Percentiles rank a stretch among this genome's conserved stretches.
Evolutionary conservation across 2,113 vertebrate genomes (phyloP).

Genomic region (Terrapene triunguis): DNA sequence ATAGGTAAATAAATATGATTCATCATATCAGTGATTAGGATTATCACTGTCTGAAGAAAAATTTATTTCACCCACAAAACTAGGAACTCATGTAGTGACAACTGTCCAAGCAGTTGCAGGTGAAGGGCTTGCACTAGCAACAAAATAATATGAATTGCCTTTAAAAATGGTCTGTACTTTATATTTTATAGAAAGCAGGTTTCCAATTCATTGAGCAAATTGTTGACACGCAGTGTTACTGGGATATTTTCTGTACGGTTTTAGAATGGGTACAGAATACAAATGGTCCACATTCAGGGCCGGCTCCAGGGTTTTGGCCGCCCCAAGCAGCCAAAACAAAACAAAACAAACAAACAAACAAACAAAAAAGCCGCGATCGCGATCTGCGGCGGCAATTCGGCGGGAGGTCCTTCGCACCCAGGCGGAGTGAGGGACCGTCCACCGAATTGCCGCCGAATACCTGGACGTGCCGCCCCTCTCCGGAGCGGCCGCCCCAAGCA

Average conservation of each 20-base stretch:
- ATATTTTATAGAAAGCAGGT: neutral
- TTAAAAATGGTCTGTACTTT: neutral
- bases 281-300: neutral
- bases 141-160: neutral
- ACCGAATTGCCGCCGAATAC: no score
- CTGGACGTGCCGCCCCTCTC: no score
- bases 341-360: no score
- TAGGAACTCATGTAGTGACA: neutral
- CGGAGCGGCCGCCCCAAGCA: no score
- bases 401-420: no score
- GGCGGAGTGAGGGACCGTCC: no score
- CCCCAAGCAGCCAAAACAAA: no score
- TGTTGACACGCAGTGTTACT: neutral
- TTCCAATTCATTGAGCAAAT: constrained; percentile 12
- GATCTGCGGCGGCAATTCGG: no score
- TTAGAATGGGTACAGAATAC: constrained; percentile 35
- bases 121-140: neutral
- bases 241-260: constrained; percentile 21
- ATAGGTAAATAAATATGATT: neutral
- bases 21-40: neutral
- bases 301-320: no score
- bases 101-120: neutral
- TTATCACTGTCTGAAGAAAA: neutral
- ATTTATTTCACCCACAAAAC: neutral
- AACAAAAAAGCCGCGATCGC: no score